A percentile compares a stretch with the other conserved stretches of the same genome.
Conservation (phyloP, 2,888 invertebrate genomes). For the Opisthograptis luteolata region DNA sequence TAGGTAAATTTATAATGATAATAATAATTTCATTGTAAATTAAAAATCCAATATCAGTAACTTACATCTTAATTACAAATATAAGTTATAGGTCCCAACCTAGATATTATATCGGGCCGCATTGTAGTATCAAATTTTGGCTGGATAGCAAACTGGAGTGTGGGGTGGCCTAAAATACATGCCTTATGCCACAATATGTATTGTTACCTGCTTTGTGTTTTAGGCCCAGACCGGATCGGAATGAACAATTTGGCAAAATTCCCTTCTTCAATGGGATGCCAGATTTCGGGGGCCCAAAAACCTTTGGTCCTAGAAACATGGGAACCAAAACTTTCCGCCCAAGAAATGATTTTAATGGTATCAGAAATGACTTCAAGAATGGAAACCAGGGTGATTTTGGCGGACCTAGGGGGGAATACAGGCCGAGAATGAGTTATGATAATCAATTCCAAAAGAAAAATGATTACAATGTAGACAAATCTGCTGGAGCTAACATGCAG, state of each 20-base stretch:
- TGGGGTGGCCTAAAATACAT: no score
- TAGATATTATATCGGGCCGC: no score
- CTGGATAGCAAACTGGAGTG: no score
- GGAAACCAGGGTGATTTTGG: constrained; percentile 75
- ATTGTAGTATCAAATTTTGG: no score
- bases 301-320: constrained; percentile 76
- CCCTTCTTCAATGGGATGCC: constrained; percentile 72
- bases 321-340: constrained; percentile 77
- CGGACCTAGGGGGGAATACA: constrained; percentile 76
- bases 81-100: no score
- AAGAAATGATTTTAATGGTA: constrained; percentile 77
- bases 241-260: constrained; percentile 86
- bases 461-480: constrained; percentile 69
- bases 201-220: no score
- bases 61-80: no score
- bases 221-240: constrained; percentile 86
- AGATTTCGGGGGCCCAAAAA: constrained; percentile 81
- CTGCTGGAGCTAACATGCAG: constrained; percentile 68
- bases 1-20: no score
- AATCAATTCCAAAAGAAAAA: constrained; percentile 65
- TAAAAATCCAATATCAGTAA: no score
- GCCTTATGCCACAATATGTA: no score
- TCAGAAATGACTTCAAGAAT: constrained; percentile 76
- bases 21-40: no score
- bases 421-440: constrained; percentile 73